Conservation (phyloP, 2,888 invertebrate species). For the Serrognathus titanus region DNA sequence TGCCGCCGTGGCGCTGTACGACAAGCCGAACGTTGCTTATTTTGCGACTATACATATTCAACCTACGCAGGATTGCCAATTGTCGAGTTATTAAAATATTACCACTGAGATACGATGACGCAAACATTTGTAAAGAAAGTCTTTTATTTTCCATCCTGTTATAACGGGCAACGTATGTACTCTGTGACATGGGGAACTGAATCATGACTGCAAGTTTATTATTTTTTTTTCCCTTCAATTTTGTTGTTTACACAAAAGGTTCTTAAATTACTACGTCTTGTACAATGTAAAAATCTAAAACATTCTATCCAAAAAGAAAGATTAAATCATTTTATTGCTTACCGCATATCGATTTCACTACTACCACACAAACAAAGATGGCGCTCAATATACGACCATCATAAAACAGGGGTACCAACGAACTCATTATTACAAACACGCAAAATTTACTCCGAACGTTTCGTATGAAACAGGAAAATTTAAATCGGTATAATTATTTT, state of each 20-base stretch:
- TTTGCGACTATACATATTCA: constrained; percentile 22
- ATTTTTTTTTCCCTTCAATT: too few relatives aligned
- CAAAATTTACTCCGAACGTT: too few relatives aligned
- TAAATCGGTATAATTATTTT: too few relatives aligned
- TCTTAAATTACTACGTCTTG: too few relatives aligned
- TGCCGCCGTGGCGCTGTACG: constrained; percentile 19
- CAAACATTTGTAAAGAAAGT: constrained; percentile 22
- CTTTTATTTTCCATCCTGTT: constrained; percentile 9
- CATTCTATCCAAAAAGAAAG: too few relatives aligned
- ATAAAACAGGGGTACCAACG: neutral
- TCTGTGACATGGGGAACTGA: neutral
- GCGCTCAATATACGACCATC: neutral
- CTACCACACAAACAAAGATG: neutral
- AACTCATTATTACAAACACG: too few relatives aligned
- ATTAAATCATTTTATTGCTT: neutral
- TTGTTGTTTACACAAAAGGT: too few relatives aligned
- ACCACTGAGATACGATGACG: constrained; percentile 25
- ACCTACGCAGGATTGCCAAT: constrained; percentile 29
- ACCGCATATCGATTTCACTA: neutral
- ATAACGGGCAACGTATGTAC: neutral
- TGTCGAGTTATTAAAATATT: constrained; percentile 30
- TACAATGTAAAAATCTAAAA: too few relatives aligned
- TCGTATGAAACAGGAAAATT: too few relatives aligned
- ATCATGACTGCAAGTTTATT: neutral
- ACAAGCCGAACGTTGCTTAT: constrained; percentile 20